phyloP scores from a whole-genome alignment of 2,113 vertebrate genomes.

The Leptobrachium ailaonicum region DNA sequence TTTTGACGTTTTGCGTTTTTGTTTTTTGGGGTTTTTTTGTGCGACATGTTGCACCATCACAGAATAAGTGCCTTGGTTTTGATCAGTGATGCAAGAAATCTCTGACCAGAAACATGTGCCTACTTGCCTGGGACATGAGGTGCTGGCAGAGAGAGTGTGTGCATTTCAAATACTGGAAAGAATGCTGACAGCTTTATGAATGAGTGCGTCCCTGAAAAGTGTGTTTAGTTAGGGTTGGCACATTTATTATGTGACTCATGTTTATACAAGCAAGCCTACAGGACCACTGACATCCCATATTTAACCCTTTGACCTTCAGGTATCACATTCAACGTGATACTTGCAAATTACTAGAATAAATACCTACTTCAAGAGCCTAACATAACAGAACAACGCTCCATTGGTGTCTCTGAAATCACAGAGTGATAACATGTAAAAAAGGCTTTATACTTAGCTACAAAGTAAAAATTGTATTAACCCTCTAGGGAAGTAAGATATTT shows the following conservation, averaged over 20 bases:
- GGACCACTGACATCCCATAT: not conserved
- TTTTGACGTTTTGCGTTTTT: no score
- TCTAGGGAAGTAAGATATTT: no score
- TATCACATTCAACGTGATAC: not conserved
- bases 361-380: no score
- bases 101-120: not conserved
- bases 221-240: not conserved
- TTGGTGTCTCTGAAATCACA: no score
- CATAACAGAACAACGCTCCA: no score
- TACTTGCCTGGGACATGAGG: conserved; percentile 8
- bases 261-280: not conserved
- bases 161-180: conserved; percentile 1
- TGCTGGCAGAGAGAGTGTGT: not conserved
- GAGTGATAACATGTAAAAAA: no score
- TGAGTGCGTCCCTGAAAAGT: not conserved
- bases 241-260: conserved; percentile 14
- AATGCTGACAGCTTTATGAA: conserved; percentile 1
- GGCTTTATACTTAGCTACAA: no score
- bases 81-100: not conserved
- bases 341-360: not conserved
- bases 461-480: no score
- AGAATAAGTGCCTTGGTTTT: no score
- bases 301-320: not conserved
- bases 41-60: no score
- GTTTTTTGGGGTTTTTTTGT: no score